Percentiles rank a stretch among this genome's conserved stretches.
These are phyloP conservation scores for Eumacrocentrus americanus DNA, from an alignment of 2,888 invertebrate genomes.

Conservation along the genomic window DNA sequence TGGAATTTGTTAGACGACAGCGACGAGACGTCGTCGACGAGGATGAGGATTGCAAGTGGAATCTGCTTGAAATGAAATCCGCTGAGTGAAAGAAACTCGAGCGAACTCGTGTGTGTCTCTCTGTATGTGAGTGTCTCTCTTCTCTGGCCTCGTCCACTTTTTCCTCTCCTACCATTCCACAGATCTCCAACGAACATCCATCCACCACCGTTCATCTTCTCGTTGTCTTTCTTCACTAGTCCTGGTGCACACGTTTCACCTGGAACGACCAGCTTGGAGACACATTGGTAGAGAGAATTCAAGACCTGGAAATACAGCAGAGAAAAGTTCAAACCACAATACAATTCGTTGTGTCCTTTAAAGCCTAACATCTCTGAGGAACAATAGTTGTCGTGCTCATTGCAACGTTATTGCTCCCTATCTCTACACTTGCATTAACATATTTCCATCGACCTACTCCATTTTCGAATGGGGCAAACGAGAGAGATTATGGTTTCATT, in stretches of 20 bases:
- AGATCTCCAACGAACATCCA: constrained; percentile 18
- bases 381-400: neutral
- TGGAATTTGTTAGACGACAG: neutral
- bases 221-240: neutral
- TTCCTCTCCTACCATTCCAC: constrained; percentile 29
- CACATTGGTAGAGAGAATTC: neutral
- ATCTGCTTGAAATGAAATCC: constrained; percentile 25
- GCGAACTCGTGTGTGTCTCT: neutral
- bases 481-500: neutral
- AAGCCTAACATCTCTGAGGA: too few relatives aligned
- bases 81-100: constrained; percentile 15
- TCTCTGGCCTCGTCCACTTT: constrained; percentile 37
- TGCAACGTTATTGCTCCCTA: too few relatives aligned
- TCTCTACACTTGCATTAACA: constrained; percentile 3
- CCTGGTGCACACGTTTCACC: neutral
- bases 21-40: neutral
- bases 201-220: constrained; percentile 8
- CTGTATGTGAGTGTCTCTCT: constrained; percentile 16
- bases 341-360: neutral
- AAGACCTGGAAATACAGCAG: neutral
- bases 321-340: neutral
- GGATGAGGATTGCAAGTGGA: constrained; percentile 3
- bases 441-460: constrained; percentile 10
- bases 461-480: constrained; percentile 1
- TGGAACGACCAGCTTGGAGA: neutral